phyloP scores from a whole-genome alignment of 2,888 invertebrate species.

The Muschampia plurimacula region DNA sequence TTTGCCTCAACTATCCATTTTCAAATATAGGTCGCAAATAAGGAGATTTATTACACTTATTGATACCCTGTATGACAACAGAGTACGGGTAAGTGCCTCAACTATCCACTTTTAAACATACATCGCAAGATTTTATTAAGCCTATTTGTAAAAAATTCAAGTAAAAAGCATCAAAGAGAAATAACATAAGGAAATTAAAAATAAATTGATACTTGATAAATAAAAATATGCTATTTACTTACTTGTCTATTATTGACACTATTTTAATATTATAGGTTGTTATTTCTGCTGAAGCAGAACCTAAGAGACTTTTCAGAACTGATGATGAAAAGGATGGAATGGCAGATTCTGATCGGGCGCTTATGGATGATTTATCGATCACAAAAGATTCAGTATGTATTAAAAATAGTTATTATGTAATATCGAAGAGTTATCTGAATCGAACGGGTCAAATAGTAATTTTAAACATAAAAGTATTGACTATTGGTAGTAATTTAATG shows the following conservation, averaged over 20 bases:
- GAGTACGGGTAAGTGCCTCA: conserved; percentile 87
- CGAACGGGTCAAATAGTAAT: no score
- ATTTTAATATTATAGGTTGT: conserved; percentile 87
- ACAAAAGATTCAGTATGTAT: conserved; percentile 88
- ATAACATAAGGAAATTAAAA: no score
- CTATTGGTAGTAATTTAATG: no score
- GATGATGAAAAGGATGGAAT: conserved; percentile 73
- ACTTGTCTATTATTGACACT: not conserved
- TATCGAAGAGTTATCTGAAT: no score
- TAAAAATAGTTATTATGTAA: not conserved
- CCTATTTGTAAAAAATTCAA: no score
- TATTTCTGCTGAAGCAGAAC: conserved; percentile 92
- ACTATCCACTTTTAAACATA: no score
- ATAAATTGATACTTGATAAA: no score
- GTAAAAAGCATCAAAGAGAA: no score
- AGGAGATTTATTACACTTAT: conserved; percentile 98
- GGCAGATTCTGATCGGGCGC: conserved; percentile 91
- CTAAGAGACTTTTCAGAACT: conserved; percentile 89
- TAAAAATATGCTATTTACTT: no score
- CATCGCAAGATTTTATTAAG: no score
- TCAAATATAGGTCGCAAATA: conserved; percentile 93
- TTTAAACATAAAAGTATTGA: no score
- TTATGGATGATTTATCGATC: conserved; percentile 98
- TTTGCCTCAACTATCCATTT: conserved; percentile 92
- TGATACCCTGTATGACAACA: conserved; percentile 98